Evolutionary conservation across 2,113 vertebrate genomes (phyloP), one percentile per base, ranked within the genome.

Genomic region (Calyptommatus sinebrachiatus): DNA sequence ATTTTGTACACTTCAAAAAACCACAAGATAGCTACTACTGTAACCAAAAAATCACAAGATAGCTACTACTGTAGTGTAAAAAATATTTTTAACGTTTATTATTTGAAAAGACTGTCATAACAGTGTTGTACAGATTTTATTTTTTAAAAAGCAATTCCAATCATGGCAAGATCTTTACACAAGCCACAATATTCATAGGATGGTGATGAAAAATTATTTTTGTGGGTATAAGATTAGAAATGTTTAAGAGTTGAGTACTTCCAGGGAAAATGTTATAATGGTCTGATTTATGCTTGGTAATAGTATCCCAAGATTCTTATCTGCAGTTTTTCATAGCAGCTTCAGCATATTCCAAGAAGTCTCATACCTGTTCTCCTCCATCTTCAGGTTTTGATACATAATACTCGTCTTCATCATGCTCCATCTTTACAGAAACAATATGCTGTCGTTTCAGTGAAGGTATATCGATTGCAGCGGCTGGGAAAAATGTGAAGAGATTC

Each of bases 331-430:
- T 28, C 12, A 29, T 8, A 60, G 7, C 10, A 11, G 3, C 1
- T 1, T 31, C 50, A 57, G 70, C 46, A 83, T 31, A 41, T 28
- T 72, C 83, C 53, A 57, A 18, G 53, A 16, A 57, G 1, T 18
- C 18, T 57, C 72, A 7, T 94, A 96, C 94, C 95, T 95, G 94
- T 82, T 94, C 94, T 74, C 91, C 85, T 48, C 90, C 94, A 76
- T 93, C 93, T 82, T 94, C 92, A 81, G 93, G 93, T 0, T 91
- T 77, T 60, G 91, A 31, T 26, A 90, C 28, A 68, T 68, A 72
- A 62, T 88, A 72, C 0, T 88, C 83, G 1, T 85, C 86, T 31
- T 91, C 86, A 22, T 94, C 92, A 41, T 92, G 89, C 73, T 93
- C 93, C 77, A 90, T 62, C 65, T 93, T 93, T 2, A 94, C 85